These are phyloP conservation scores for Botia almorhae DNA, from an alignment of 2,797 vertebrate species.

Conservation along the genomic window DNA sequence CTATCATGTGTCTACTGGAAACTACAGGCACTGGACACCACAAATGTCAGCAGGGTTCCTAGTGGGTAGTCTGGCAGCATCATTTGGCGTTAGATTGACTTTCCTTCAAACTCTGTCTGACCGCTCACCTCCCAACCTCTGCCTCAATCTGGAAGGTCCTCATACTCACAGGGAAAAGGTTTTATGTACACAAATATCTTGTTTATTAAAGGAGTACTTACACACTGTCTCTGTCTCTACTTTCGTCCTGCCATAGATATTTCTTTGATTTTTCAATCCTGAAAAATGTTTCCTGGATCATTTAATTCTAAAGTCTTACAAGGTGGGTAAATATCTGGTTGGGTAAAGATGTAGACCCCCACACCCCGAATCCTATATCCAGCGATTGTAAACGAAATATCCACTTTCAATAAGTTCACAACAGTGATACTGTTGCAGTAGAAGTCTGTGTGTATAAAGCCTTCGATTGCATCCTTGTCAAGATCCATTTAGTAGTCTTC, in stretches of 20 bases:
- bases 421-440: neutral
- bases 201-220: slow-evolving; percentile 8
- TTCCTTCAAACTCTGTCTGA: slow-evolving; percentile 35
- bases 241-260: neutral
- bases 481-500: neutral
- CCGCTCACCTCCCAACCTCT: slow-evolving; percentile 37
- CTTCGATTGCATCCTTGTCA: neutral
- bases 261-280: neutral
- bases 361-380: neutral
- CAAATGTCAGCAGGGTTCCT: slow-evolving; percentile 71
- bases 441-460: neutral
- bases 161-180: neutral
- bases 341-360: neutral
- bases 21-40: slow-evolving; percentile 76
- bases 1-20: slow-evolving; percentile 76
- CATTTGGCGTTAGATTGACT: slow-evolving; percentile 53
- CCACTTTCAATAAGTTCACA: neutral
- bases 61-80: slow-evolving; percentile 67
- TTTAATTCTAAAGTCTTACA: too few species aligned
- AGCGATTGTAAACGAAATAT: neutral
- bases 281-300: too few species aligned
- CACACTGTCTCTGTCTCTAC: neutral
- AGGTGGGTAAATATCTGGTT: neutral
- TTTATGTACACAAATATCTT: slow-evolving; percentile 7
- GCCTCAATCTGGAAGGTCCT: slow-evolving; percentile 25